phyloP scores from a whole-genome alignment of 2,888 invertebrate species.

The Falcaria lacertinaria region DNA sequence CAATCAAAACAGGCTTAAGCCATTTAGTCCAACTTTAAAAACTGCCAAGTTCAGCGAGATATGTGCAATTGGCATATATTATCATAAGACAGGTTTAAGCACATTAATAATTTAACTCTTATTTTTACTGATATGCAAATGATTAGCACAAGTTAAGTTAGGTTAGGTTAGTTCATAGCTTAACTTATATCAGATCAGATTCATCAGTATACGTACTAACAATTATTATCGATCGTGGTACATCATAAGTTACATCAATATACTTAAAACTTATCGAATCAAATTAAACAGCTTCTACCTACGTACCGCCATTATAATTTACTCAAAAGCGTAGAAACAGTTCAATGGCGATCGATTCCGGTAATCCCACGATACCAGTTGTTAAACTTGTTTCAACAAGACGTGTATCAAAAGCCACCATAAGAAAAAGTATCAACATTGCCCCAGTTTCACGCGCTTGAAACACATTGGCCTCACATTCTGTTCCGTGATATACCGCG shows the following conservation, averaged over 20 bases:
- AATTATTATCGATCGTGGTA: too few species aligned
- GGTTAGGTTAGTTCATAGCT: too few species aligned
- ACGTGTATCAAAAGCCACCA: constrained; percentile 19
- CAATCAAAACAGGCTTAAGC: too few species aligned
- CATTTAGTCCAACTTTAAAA: too few species aligned
- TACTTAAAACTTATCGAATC: not conserved
- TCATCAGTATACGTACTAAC: too few species aligned
- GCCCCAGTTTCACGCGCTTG: constrained; percentile 30
- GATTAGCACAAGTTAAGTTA: too few species aligned
- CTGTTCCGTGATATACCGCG: constrained; percentile 3
- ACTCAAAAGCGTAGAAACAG: not conserved
- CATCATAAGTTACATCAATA: not conserved
- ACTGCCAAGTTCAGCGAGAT: too few species aligned
- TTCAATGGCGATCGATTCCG: constrained; percentile 23
- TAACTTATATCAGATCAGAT: too few species aligned
- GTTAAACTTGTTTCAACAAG: constrained; percentile 28
- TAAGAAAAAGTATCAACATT: constrained; percentile 28
- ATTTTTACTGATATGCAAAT: too few species aligned
- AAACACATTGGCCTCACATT: constrained; percentile 4
- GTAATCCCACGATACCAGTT: constrained; percentile 27
- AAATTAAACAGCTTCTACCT: not conserved
- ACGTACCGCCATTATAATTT: not conserved
- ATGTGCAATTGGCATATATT: too few species aligned
- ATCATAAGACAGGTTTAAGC: too few species aligned
- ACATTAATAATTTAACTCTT: too few species aligned